phyloP scores from a whole-genome alignment of 2,888 invertebrate species.

The Eledona agricola region DNA sequence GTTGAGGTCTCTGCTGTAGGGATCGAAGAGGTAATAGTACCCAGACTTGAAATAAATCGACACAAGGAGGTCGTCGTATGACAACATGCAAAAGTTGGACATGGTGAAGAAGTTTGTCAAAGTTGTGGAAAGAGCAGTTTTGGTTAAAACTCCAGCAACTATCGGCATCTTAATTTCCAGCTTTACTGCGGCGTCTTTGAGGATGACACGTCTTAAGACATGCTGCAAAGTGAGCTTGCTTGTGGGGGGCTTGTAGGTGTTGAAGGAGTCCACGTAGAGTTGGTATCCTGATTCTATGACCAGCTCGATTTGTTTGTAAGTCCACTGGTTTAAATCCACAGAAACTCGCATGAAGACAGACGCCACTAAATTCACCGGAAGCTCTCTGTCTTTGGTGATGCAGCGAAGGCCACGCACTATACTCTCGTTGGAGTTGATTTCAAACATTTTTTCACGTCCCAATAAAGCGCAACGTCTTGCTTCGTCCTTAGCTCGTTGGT shows the following conservation, averaged over 20 bases:
- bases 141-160: constrained; percentile 44
- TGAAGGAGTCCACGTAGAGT: constrained; percentile 69
- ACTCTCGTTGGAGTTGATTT: constrained; percentile 58
- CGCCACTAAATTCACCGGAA: constrained; percentile 65
- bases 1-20: constrained; percentile 66
- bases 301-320: constrained; percentile 65
- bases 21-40: constrained; percentile 71
- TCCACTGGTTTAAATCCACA: constrained; percentile 66
- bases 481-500: constrained; percentile 49
- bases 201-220: constrained; percentile 66
- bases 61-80: constrained; percentile 65
- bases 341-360: constrained; percentile 67
- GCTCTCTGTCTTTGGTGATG: constrained; percentile 51
- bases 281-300: constrained; percentile 68
- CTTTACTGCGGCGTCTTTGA: constrained; percentile 61
- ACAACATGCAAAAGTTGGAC: constrained; percentile 64
- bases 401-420: constrained; percentile 61
- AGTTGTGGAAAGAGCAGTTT: constrained; percentile 52
- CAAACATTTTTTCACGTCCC: constrained; percentile 56
- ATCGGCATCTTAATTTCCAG: constrained; percentile 55
- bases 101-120: constrained; percentile 69
- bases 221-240: constrained; percentile 55
- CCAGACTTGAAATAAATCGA: constrained; percentile 65
- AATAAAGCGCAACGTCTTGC: constrained; percentile 54
- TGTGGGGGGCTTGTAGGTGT: constrained; percentile 65